Evolutionary conservation across 2,113 vertebrate species (phyloP).

Genomic region (Pseudorhombus dupliciocellatus): DNA sequence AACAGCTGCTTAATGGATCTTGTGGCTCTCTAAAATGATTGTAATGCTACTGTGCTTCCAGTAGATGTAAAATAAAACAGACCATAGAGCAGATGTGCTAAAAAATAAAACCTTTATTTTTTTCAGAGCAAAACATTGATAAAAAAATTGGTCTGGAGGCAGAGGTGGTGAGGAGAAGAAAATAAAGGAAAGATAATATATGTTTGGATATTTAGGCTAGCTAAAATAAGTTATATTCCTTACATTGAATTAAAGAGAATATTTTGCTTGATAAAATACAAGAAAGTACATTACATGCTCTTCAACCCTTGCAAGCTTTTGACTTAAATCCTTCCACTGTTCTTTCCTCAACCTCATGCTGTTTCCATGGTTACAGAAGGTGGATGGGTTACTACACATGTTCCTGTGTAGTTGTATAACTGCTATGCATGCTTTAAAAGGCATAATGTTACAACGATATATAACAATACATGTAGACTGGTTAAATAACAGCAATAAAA

Average conservation of each 20-base stretch:
- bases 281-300: not conserved
- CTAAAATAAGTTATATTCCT: constrained; percentile 1
- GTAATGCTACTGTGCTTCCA: not conserved
- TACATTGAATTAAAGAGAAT: not conserved
- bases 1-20: not conserved
- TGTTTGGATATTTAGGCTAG: not conserved
- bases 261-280: not conserved
- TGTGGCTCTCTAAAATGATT: not conserved
- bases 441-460: not conserved
- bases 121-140: constrained; percentile 42
- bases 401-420: not conserved
- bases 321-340: not conserved
- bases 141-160: constrained; percentile 57
- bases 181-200: constrained; percentile 14
- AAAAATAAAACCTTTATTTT: constrained; percentile 65
- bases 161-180: constrained; percentile 45
- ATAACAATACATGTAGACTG: not conserved
- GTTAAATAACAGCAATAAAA: constrained; percentile 3
- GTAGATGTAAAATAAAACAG: constrained; percentile 5
- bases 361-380: not conserved
- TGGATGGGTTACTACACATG: constrained; percentile 25
- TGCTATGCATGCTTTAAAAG: constrained; percentile 2
- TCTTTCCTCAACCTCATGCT: not conserved
- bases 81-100: constrained; percentile 23
- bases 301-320: not conserved